Percentiles rank a stretch among this genome's conserved stretches.
phyloP scores from a whole-genome alignment of 2,888 invertebrate genomes.

The Criorhina ranunculi region DNA sequence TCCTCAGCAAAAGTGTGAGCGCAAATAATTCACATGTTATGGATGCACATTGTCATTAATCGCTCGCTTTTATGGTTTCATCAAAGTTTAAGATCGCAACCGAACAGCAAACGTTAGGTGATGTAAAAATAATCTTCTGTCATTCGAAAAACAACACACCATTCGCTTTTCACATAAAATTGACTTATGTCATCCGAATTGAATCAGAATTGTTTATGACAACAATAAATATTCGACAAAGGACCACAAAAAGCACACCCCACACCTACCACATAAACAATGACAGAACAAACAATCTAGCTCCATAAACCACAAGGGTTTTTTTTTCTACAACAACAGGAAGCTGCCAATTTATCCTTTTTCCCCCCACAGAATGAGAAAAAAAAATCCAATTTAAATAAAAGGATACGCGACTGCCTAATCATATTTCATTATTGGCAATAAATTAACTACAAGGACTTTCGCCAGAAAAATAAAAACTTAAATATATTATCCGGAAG shows the following conservation, averaged over 20 bases:
- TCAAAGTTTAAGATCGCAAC: too few species aligned
- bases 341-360: constrained; percentile 47
- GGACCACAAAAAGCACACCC: not conserved
- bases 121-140: too few species aligned
- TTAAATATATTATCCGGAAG: constrained; percentile 55
- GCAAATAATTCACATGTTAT: too few species aligned
- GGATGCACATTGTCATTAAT: too few species aligned
- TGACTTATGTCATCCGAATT: constrained; percentile 13
- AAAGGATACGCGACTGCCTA: constrained; percentile 63
- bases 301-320: not conserved
- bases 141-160: not conserved
- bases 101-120: too few species aligned
- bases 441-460: constrained; percentile 66
- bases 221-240: constrained; percentile 16
- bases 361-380: not conserved
- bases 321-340: constrained; percentile 31
- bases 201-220: constrained; percentile 19
- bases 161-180: not conserved
- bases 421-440: constrained; percentile 73
- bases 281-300: not conserved
- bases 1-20: too few species aligned
- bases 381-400: constrained; percentile 59
- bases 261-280: not conserved
- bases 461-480: constrained; percentile 43
- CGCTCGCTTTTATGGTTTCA: too few species aligned